Base-by-base conservation (phyloP, 2,113 vertebrate genomes). In the Leptosomus discolor region DNA sequence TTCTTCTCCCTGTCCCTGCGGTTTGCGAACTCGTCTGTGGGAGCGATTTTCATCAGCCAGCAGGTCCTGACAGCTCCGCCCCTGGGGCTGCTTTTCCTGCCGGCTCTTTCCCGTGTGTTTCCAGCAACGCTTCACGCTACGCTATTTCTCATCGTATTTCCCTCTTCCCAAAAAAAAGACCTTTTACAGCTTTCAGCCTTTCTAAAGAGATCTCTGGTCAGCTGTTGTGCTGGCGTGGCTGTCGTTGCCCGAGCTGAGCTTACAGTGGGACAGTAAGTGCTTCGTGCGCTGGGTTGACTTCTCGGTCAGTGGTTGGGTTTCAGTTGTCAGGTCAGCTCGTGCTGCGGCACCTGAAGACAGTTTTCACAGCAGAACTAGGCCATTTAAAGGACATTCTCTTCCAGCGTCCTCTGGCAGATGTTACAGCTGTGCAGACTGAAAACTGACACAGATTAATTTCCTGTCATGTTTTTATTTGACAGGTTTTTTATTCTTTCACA, bases 241-340 rank as follows among this genome's bases (percentile, higher is more conserved):
- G 32, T 24, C 18, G 4, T n/a, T 16, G 46, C 39, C 7, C 37
- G 24, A 9, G 36, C 54, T 11, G 24, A 27, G 74, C 36, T 20
- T 7, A 2, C 8, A 0, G 6, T 16, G 1, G 0, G 23, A 9
- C 12, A 11, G 8, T 6, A 1, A 16, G 39, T 27, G 54, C 14
- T 27, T 46, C 2, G 6, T 34, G 22, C 1, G 3, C 63, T 27
- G 30, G 4, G 8, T 9, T 26, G 36, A 4, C 37, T 12, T 21
- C 36, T 26, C 50, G 10, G 20, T 7, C 12, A n/a, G 1, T 4
- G 11, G 8, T 45, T 26, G 30, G 8, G 16, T 45, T 67, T 45
- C 29, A 32, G 4, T 11, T 21, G 17, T 32, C 26, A 11, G 46
- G 20, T 56, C 46, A 29, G 17, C 64, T 50, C 14, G 3, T 45